phyloP scores from a whole-genome alignment of 2,888 invertebrate species.

The Archaeoteleia sp. region DNA sequence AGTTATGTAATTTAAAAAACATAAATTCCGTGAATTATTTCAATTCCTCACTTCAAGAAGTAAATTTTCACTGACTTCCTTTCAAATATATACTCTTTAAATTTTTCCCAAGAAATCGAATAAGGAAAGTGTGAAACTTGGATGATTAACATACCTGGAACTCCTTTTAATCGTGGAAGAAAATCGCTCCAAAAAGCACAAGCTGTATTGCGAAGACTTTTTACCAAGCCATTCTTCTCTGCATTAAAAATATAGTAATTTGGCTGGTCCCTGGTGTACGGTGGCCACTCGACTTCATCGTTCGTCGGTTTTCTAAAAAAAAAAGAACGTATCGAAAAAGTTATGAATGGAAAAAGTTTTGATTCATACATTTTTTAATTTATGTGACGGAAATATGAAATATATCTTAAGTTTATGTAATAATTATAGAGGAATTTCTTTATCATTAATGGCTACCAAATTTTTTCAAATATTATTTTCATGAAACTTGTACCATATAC shows the following conservation, averaged over 20 bases:
- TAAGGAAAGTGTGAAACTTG: constrained; percentile 12
- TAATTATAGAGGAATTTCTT: too few relatives aligned
- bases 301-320: constrained; percentile 75
- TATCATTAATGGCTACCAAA: too few relatives aligned
- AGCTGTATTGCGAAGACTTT: constrained; percentile 87
- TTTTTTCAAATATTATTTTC: too few relatives aligned
- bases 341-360: neutral
- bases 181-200: constrained; percentile 99
- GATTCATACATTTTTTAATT: neutral
- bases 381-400: neutral
- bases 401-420: too few relatives aligned
- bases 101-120: neutral
- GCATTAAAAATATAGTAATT: constrained; percentile 94
- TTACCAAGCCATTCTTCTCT: constrained; percentile 81
- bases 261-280: constrained; percentile 89
- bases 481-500: too few relatives aligned
- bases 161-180: constrained; percentile 89
- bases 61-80: neutral
- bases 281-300: constrained; percentile 89
- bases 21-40: neutral
- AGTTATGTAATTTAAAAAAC: neutral
- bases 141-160: constrained; percentile 77
- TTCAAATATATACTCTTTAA: neutral
- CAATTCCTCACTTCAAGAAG: neutral
- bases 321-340: constrained; percentile 55